A percentile compares a stretch with the other conserved stretches of the same genome.
These are phyloP conservation scores for Archivesica marissinica DNA, from an alignment of 1,140 invertebrate species.

Conservation along the genomic window DNA sequence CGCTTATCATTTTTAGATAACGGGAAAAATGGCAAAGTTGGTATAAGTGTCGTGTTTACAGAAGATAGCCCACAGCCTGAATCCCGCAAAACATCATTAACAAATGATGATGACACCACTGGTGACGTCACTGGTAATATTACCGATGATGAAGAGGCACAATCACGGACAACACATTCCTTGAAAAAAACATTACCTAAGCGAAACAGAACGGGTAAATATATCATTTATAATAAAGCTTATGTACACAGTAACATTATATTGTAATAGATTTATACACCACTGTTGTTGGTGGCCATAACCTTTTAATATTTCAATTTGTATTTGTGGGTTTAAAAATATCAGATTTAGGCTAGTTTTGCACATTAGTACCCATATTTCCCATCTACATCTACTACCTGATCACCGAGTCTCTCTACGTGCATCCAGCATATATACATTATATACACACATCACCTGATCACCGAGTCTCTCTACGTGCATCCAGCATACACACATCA, in stretches of 20 bases:
- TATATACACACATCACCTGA: too few species aligned
- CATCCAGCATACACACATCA: too few species aligned
- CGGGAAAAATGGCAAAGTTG: constrained; percentile 19
- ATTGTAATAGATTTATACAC: neutral
- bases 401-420: too few species aligned
- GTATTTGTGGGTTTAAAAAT: neutral
- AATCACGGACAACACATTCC: constrained; percentile 21
- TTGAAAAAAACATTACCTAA: neutral
- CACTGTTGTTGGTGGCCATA: neutral
- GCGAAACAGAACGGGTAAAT: constrained; percentile 2
- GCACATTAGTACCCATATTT: neutral
- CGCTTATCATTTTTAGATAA: constrained; percentile 5
- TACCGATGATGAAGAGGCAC: neutral
- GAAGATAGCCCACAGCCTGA: neutral
- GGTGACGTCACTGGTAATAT: neutral
- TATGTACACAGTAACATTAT: neutral
- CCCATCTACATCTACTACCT: too few species aligned
- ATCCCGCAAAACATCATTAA: neutral
- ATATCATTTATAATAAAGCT: neutral
- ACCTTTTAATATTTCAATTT: neutral
- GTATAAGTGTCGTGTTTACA: constrained; percentile 12
- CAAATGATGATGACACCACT: neutral
- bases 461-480: too few species aligned
- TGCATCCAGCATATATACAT: too few species aligned
- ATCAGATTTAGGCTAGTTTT: neutral